Evolutionary conservation across 2,888 invertebrate species (phyloP), one percentile per base, ranked within the genome.

Genomic region (Tillus elongatus): DNA sequence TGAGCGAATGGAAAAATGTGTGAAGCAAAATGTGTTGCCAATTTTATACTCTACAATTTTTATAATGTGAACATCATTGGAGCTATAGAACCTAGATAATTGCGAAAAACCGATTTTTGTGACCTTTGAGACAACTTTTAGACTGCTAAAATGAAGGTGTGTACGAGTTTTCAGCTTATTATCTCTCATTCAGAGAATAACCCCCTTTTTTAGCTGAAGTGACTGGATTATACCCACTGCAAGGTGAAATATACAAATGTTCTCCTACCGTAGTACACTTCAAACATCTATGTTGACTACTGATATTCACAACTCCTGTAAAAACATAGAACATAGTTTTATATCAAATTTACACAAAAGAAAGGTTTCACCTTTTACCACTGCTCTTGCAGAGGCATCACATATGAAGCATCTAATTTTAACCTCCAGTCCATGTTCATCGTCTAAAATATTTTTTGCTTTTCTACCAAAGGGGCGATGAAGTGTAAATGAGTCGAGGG

Each of bases 211-310:
- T n/a, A n/a, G n/a, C n/a, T n/a, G n/a, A n/a, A n/a, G n/a, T n/a
- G n/a, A n/a, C n/a, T n/a, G n/a, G n/a, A n/a, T n/a, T n/a, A n/a
- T n/a, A n/a, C n/a, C n/a, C n/a, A n/a, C n/a, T 19, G 24, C 24
- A 19, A n/a, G 6, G 24, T 19, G 24, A 19, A 19, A 19, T 19
- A 19, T 19, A 19, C n/a, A n/a, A 19, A 19, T 19, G n/a, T n/a
- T 19, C 24, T 19, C 24, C 24, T n/a, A 19, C 24, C 24, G 24
- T 19, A 19, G 24, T 19, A 19, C 24, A 19, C 24, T n/a, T 19
- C n/a, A 19, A n/a, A 19, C 24, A 19, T 19, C 24, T n/a, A n/a
- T 19, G 6, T 19, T 19, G 24, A n/a, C 24, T 19, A 19, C n/a
- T 19, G 24, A 19, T 8, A 19, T 19, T 19, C 6, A n/a, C 24